A percentile compares a stretch with the other conserved stretches of the same genome.
phyloP scores from a whole-genome alignment of 2,888 invertebrate species.

The Hololepta plana region DNA sequence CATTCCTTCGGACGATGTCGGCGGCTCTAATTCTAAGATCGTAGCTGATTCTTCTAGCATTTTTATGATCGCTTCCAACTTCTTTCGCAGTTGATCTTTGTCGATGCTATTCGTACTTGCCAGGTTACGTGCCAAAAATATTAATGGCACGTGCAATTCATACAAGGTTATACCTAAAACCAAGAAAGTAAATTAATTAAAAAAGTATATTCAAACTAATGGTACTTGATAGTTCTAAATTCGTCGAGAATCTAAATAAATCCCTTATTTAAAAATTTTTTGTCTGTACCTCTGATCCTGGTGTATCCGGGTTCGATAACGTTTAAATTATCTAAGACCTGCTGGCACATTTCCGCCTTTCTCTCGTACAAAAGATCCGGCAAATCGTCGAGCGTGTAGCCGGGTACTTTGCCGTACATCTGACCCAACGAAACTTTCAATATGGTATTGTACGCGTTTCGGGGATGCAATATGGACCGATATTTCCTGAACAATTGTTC shows the following conservation, averaged over 20 bases:
- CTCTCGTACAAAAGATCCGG: slow-evolving; percentile 55
- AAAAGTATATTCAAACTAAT: no score
- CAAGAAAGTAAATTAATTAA: slow-evolving; percentile 4
- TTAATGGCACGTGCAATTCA: slow-evolving; percentile 62
- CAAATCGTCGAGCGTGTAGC: slow-evolving; percentile 50
- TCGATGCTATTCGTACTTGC: slow-evolving; percentile 39
- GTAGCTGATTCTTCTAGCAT: slow-evolving; percentile 43
- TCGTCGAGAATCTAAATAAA: no score
- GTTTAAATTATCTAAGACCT: slow-evolving; percentile 48
- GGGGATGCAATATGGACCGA: slow-evolving; percentile 41
- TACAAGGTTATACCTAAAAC: slow-evolving; percentile 52
- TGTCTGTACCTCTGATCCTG: slow-evolving; percentile 46
- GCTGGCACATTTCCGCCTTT: slow-evolving; percentile 54
- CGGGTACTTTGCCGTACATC: slow-evolving; percentile 59
- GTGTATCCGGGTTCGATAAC: slow-evolving; percentile 61
- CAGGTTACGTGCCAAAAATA: slow-evolving; percentile 47
- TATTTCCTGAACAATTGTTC: slow-evolving; percentile 31
- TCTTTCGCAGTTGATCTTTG: slow-evolving; percentile 38
- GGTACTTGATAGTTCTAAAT: no score
- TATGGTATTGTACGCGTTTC: slow-evolving; percentile 49
- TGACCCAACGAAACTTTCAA: slow-evolving; percentile 54
- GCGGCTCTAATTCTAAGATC: slow-evolving; percentile 50
- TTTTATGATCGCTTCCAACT: slow-evolving; percentile 42
- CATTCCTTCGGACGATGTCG: slow-evolving; percentile 43
- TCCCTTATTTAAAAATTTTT: neutral